Evolutionary conservation across 1,140 invertebrate species (phyloP), one percentile per base, ranked within the genome.

Genomic region (Drosophila sp.): DNA sequence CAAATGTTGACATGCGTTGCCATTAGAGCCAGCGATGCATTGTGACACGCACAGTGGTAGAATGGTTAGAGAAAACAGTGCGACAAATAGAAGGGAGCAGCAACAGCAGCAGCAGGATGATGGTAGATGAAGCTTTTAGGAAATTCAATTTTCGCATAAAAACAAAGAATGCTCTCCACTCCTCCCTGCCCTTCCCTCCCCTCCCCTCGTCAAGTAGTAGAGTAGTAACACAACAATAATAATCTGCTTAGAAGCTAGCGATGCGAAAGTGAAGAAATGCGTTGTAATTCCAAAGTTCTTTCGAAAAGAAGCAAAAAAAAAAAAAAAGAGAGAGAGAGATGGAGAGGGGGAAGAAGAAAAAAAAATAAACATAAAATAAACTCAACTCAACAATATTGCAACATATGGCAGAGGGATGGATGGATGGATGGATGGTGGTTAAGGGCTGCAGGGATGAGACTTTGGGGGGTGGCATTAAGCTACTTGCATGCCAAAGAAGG

Each of bases 251-350:
- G 84, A 68, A 87, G 84, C 62, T 65, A 77, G 79, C 84, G 83
- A 87, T 83, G 83, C 76, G 84, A 76, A 89, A 87, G 83, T 87
- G 84, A 87, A 87, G 84, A 87, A 87, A 87, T 87, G 80, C 85
- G 80, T 80, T 87, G 84, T 90, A 87, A 87, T 87, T 84, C 86
- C 77, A 80, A 79, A 79, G 76, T 79, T 79, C 69, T 57, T 60
- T 50, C 57, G 61, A 72, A 76, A 25, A 50, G 27, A 50, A 25
- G 27, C 25, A 7, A 50, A 27, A 50, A 50, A 50, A 50, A 47
- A 50, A 25, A 8, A 17, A 25, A 23, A 50, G 23, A 44, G 17
- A 50, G 0, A 50, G 1, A 50, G 23, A 50, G 7, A 50, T 8
- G 5, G 8, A 50, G 8, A 25, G 17, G 25, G 25, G 4, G 17